Evolutionary conservation across 2,797 vertebrate species (phyloP).

Genomic region (Myotis vivesi): DNA sequence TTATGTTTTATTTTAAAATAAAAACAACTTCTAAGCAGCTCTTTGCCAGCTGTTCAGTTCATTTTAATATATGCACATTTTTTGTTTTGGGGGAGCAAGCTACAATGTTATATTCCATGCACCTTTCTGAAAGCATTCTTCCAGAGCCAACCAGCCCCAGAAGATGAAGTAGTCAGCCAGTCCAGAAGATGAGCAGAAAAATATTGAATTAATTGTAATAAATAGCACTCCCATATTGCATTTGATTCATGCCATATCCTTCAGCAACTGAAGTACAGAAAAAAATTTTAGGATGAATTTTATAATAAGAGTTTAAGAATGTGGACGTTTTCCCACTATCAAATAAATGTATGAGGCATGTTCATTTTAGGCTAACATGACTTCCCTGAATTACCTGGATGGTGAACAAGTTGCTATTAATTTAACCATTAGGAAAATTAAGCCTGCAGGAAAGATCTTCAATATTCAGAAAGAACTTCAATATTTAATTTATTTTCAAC

Average conservation of each 20-base stretch:
- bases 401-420: neutral
- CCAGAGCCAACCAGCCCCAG: neutral
- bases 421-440: conserved; percentile 12
- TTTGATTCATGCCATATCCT: neutral
- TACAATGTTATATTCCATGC: neutral
- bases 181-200: neutral
- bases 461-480: neutral
- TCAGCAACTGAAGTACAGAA: neutral
- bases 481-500: neutral
- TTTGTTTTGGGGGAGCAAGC: neutral
- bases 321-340: neutral
- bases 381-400: neutral
- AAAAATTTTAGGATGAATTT: neutral
- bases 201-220: neutral
- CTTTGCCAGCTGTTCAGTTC: neutral
- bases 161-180: neutral
- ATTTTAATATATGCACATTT: neutral
- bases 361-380: neutral
- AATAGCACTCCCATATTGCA: neutral
- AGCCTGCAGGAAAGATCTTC: neutral
- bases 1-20: conserved; percentile 29
- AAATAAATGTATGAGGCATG: neutral
- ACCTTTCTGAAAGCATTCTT: conserved; percentile 3
- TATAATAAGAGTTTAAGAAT: conserved; percentile 5
- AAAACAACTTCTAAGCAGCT: neutral